phyloP scores from a whole-genome alignment of 2,113 vertebrate genomes.

The Maccullochella peelii region DNA sequence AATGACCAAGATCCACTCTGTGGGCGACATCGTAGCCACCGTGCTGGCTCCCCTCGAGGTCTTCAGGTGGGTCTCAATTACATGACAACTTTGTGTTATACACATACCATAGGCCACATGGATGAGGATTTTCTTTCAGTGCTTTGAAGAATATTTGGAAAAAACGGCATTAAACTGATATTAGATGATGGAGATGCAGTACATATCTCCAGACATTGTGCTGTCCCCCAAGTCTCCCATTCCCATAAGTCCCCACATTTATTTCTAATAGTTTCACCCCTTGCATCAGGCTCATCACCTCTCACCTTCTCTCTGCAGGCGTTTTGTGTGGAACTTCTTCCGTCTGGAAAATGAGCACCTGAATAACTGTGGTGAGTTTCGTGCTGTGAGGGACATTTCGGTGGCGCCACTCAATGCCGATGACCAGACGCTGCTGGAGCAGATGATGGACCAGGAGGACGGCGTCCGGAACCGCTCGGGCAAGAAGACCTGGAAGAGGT shows the following conservation, averaged over 20 bases:
- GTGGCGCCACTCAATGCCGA: conserved; percentile 98
- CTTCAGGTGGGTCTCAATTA: conserved; percentile 89
- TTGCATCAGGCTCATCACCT: background rate
- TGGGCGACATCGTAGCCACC: conserved; percentile 91
- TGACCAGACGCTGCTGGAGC: conserved; percentile 97
- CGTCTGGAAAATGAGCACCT: conserved; percentile 98
- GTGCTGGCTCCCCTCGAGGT: conserved; percentile 96
- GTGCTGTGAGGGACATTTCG: conserved; percentile 96
- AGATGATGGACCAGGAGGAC: conserved; percentile 99
- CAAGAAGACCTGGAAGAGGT: conserved; percentile 93
- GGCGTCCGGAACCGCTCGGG: conserved; percentile 96
- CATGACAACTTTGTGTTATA: background rate
- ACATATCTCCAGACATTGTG: background rate
- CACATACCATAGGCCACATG: background rate
- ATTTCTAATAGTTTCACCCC: background rate
- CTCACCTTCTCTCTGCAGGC: conserved; percentile 79
- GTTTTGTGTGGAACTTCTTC: conserved; percentile 99
- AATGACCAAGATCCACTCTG: conserved; percentile 83
- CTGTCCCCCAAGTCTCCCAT: background rate
- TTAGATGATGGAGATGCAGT: background rate
- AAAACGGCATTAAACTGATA: background rate
- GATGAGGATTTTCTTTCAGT: background rate
- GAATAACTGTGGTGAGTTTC: conserved; percentile 99
- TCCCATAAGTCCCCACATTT: background rate
- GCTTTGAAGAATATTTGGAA: background rate